A percentile compares a stretch with the other conserved stretches of the same genome.
Conservation (phyloP, 2,888 invertebrate genomes). For the Noctua comes region DNA sequence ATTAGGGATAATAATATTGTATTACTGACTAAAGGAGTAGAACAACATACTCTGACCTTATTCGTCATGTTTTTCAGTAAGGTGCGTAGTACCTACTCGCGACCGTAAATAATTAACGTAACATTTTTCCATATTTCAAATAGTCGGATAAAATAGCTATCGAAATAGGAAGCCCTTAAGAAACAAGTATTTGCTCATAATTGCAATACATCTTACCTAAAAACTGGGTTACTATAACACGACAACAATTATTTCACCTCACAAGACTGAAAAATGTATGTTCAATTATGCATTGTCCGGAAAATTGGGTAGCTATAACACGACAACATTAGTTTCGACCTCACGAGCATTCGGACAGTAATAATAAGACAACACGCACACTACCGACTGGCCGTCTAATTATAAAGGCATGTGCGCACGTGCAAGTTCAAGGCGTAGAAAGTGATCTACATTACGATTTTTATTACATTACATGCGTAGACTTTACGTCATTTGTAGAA, state of each 20-base stretch:
- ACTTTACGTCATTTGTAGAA: conserved; percentile 5
- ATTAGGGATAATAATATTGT: too few relatives aligned
- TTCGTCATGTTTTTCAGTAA: too few relatives aligned
- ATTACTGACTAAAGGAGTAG: too few relatives aligned
- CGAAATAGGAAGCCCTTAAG: too few relatives aligned
- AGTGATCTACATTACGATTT: conserved; percentile 27
- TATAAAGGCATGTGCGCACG: conserved; percentile 28
- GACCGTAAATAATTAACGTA: too few relatives aligned
- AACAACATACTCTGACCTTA: too few relatives aligned
- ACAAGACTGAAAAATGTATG: not conserved
- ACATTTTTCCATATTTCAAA: too few relatives aligned
- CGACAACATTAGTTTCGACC: not conserved
- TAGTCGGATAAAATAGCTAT: too few relatives aligned
- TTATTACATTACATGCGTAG: conserved; percentile 11
- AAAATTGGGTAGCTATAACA: not conserved
- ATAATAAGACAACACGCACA: conserved; percentile 10
- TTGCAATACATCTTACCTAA: not conserved
- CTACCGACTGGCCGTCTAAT: conserved; percentile 6
- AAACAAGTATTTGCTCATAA: too few relatives aligned
- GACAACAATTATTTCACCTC: not conserved
- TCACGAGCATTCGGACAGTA: not conserved
- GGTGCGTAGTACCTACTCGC: too few relatives aligned
- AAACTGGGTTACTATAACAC: not conserved
- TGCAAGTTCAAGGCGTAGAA: conserved; percentile 57
- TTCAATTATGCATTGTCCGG: not conserved